phyloP scores from a whole-genome alignment of 2,888 invertebrate species.

The Microctonus hyperodae region DNA sequence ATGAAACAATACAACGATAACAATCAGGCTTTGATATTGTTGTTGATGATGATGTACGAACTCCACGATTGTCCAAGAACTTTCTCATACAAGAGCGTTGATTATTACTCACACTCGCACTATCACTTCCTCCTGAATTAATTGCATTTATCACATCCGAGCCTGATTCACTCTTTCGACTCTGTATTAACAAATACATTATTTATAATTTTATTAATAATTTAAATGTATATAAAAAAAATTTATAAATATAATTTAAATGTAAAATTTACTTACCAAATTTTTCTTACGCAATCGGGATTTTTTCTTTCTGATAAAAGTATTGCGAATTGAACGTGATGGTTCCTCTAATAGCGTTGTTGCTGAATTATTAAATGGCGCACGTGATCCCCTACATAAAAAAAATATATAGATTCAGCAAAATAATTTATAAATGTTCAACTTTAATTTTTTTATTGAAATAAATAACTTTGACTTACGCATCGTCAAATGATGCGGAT shows the following conservation, averaged over 20 bases:
- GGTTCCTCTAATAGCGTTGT: constrained; percentile 66
- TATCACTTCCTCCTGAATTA: constrained; percentile 58
- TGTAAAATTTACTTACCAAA: constrained; percentile 52
- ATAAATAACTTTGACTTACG: constrained; percentile 48
- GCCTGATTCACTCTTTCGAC: constrained; percentile 68
- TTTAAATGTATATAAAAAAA: background rate
- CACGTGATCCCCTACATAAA: constrained; percentile 51
- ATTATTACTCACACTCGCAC: constrained; percentile 58
- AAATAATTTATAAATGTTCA: background rate
- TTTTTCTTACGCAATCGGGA: constrained; percentile 63
- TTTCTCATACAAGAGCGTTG: constrained; percentile 43
- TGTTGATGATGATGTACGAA: constrained; percentile 39
- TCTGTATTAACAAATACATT: constrained; percentile 47
- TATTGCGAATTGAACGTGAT: constrained; percentile 59
- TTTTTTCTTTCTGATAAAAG: constrained; percentile 63
- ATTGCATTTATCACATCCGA: constrained; percentile 64
- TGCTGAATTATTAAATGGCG: constrained; percentile 63
- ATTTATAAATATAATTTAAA: background rate
- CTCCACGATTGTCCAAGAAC: constrained; percentile 39
- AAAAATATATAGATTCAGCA: too few relatives aligned
- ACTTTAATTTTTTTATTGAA: background rate
- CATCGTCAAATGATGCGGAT: constrained; percentile 56
- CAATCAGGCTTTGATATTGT: constrained; percentile 43
- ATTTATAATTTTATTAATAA: background rate
- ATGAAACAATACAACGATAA: constrained; percentile 59